Evolutionary conservation across 35 echinoderm and acorn worm genomes (phyloP), one percentile per base, ranked within the genome.

Genomic region (Patiria miniata): DNA sequence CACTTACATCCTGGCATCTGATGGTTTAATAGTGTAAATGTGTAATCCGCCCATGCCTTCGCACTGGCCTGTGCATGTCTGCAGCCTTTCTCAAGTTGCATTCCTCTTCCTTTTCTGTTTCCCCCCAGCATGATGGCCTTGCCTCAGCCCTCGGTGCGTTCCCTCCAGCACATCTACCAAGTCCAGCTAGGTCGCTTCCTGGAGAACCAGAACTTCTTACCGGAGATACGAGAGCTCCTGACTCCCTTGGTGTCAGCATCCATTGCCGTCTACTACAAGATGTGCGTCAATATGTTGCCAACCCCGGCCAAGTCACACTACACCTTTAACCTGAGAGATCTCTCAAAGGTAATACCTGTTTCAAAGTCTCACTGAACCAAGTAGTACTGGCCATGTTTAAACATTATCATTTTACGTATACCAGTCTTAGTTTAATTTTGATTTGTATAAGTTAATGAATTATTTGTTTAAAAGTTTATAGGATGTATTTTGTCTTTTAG

Each of bases 181-280:
- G 96, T 99, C 42, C 92, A 99, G 76, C 86, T 99, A 21, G 96
- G 96, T 1, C 83, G 93, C 22, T 99, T 94, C 81, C 56, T 99
- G 34, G 96, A 99, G 80, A 95, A 99, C 38, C 73, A 86, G 3
- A 90, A 99, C 80, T 99, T 99, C 80, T n/a, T 99, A 4, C 96
- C 96, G 8, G 96, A 99, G 32, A 83, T 99, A 18, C 85, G 78
- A 55, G 96, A 94, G 36, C 84, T 95, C 38, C 80, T 99, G 22
- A 69, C 68, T n/a, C 96, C 96, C 3, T 51, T 99, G 68, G 96
- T 99, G 23, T 94, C 93, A 14, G 92, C 92, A 1, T 94, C 96
- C 78, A 99, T 99, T 29, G 96, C 96, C 53, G 83, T 99, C 54
- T 99, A 99, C 83, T 99, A 95, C 80, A 95, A 95, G 90, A 99